Evolutionary conservation across 2,797 vertebrate species (phyloP), one percentile per base, ranked within the genome.

Genomic region (Bradypus variegatus): DNA sequence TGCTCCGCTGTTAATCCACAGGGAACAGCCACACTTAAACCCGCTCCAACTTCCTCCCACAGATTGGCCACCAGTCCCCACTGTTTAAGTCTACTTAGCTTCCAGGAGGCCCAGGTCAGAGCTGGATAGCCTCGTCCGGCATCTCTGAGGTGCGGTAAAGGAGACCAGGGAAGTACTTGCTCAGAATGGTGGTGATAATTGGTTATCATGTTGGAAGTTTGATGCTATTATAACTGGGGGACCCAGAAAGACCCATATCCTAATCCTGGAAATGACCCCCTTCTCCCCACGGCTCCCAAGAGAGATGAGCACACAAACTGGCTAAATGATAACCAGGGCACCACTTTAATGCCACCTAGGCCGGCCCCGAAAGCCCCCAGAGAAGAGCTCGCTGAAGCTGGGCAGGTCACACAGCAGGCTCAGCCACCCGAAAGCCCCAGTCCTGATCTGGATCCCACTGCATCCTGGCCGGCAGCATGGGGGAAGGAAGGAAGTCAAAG

Each of bases 151-250:
- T 9, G 4, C 36, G 58, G 53, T 27, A 31, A 33, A 64, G 4
- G 23, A 73, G 38, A 36, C 48, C 9, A 2, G 8, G 31, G 33
- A n/a, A 36, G n/a, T 2, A 1, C 3, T 5, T 1, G 9, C 23
- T 33, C 25, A 9, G 18, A 64, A 41, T 65, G 7, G 19, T 31
- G 8, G 33, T 38, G 41, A 3, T 3, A 2, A 60, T 14, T 5
- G 29, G 48, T 53, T 31, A 21, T 67, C 2, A 4, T 12, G 38
- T 50, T 14, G 62, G 50, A 38, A 60, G 15, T 62, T 21, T 48
- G 79, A 9, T 36, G 36, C 41, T 25, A 0, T 45, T n/a, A 3
- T 21, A 23, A 21, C 27, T 33, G 5, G 27, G 23, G 10, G 41
- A 77, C 29, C n/a, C 29, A 55, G 55, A 29, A 8, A 23, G 19